These are phyloP conservation scores for Neosilurus hyrtlii DNA, from an alignment of 2,797 vertebrate genomes.

Conservation along the genomic window DNA sequence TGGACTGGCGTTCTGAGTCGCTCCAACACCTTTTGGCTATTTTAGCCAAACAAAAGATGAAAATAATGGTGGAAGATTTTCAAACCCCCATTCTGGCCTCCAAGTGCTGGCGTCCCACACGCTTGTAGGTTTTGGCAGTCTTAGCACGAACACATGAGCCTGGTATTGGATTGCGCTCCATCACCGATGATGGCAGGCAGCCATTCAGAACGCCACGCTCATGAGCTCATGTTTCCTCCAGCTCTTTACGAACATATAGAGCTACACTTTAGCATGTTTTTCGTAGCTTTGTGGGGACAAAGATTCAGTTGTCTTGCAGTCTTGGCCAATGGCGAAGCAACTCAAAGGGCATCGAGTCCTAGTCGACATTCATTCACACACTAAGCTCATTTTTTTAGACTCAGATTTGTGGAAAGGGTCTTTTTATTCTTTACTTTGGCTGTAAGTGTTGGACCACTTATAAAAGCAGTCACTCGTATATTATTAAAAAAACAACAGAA, in stretches of 20 bases:
- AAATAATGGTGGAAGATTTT: slow-evolving; percentile 5
- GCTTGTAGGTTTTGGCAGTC: slow-evolving; percentile 29
- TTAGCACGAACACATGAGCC: slow-evolving; percentile 37
- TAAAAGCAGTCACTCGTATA: no score
- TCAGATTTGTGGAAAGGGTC: neutral
- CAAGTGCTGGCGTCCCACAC: neutral
- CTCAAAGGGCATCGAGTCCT: neutral
- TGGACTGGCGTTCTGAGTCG: neutral
- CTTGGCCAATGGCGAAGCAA: neutral
- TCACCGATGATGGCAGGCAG: slow-evolving; percentile 37
- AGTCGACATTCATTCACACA: neutral
- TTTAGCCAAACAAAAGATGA: neutral
- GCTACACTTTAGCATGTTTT: neutral
- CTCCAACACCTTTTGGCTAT: neutral
- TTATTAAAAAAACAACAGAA: neutral
- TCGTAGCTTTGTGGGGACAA: neutral
- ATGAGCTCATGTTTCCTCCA: slow-evolving; percentile 48
- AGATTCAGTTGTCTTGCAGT: slow-evolving; percentile 13
- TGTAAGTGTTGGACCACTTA: neutral
- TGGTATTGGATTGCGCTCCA: slow-evolving; percentile 42
- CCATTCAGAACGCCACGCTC: slow-evolving; percentile 35
- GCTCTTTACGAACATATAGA: slow-evolving; percentile 35
- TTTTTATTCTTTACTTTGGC: neutral
- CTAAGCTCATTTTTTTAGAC: neutral
- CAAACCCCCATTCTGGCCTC: slow-evolving; percentile 1